Conservation (phyloP, 2,888 invertebrate genomes). For the Caenorhabditis plicata region DNA sequence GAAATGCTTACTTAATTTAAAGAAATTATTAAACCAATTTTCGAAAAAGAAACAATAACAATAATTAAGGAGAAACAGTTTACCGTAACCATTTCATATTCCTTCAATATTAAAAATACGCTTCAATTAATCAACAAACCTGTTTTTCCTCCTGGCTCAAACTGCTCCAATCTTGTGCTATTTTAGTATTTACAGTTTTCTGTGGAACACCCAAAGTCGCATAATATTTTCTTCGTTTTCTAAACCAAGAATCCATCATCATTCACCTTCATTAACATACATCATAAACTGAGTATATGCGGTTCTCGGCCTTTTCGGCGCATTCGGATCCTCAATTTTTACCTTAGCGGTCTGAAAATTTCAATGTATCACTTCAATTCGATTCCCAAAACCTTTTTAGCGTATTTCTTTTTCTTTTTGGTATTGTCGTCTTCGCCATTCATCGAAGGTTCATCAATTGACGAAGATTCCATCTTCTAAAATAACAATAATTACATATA, state of each 20-base stretch:
- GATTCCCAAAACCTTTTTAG: constrained; percentile 3
- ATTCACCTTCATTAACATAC: neutral
- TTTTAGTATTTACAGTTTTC: constrained; percentile 13
- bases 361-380: neutral
- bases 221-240: constrained; percentile 10
- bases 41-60: too few species aligned
- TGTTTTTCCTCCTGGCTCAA: constrained; percentile 9
- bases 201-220: constrained; percentile 16
- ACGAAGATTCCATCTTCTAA: neutral
- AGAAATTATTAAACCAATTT: too few species aligned
- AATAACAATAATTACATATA: neutral
- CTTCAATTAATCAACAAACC: neutral
- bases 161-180: constrained; percentile 26
- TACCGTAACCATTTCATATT: neutral
- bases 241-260: neutral
- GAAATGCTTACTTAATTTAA: too few species aligned
- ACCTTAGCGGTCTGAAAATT: constrained; percentile 5
- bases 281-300: constrained; percentile 30
- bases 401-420: neutral
- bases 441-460: neutral
- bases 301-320: constrained; percentile 18
- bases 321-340: constrained; percentile 15
- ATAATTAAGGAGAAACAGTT: too few species aligned
- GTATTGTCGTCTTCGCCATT: neutral
- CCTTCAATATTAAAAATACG: neutral